These are phyloP conservation scores for Sarcophaga variegata DNA, from an alignment of 2,888 invertebrate species.

Conservation along the genomic window DNA sequence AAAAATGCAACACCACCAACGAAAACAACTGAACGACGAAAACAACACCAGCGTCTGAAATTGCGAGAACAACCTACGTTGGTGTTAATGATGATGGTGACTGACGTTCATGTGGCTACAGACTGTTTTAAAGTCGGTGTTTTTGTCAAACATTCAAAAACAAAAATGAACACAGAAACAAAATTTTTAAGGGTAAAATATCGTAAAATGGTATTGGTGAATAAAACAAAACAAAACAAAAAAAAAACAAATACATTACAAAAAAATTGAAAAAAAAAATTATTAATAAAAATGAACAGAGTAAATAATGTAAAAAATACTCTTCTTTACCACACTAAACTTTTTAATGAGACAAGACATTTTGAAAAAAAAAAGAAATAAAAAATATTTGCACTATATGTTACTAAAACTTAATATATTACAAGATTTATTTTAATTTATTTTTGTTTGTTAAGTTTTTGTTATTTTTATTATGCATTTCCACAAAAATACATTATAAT, in stretches of 20 bases:
- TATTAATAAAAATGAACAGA: constrained; percentile 13
- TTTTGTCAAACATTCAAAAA: constrained; percentile 59
- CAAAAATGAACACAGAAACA: constrained; percentile 73
- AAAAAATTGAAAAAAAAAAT: constrained; percentile 15
- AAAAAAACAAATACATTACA: constrained; percentile 37
- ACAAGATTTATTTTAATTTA: neutral
- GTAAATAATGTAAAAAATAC: too few relatives aligned
- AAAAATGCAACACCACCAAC: constrained; percentile 35
- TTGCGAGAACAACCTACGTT: constrained; percentile 12
- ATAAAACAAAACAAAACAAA: constrained; percentile 68
- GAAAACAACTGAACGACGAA: constrained; percentile 16
- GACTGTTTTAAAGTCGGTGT: constrained; percentile 66
- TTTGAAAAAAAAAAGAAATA: neutral
- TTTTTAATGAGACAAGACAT: neutral
- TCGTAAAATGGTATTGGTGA: constrained; percentile 80
- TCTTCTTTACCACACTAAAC: too few relatives aligned
- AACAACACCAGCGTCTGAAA: constrained; percentile 12
- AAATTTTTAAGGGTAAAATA: constrained; percentile 80
- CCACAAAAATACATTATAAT: too few relatives aligned
- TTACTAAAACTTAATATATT: neutral
- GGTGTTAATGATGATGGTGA: constrained; percentile 33
- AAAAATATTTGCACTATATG: neutral
- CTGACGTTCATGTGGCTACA: constrained; percentile 63
- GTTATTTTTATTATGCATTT: too few relatives aligned
- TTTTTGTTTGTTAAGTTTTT: neutral